phyloP scores from a whole-genome alignment of 37 sponge, comb jelly and placozoan genomes.

The Haliclona indistincta region DNA sequence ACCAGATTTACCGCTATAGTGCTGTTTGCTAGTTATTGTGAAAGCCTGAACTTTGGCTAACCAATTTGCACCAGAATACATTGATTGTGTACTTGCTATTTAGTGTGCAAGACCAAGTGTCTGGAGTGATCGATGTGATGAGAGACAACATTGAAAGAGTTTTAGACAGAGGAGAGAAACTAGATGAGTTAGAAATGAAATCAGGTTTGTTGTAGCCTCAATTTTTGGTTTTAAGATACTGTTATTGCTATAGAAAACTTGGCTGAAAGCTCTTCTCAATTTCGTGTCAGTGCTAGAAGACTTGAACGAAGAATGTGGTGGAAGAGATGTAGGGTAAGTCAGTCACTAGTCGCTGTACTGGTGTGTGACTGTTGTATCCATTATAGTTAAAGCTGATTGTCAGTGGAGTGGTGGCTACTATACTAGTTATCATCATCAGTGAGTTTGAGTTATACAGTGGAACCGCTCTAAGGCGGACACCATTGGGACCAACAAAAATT shows the following conservation, averaged over 20 bases:
- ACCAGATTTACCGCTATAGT: too few relatives aligned
- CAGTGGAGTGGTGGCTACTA: constrained; percentile 18
- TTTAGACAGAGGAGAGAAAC: constrained; percentile 72
- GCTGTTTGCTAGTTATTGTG: too few relatives aligned
- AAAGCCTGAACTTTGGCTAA: too few relatives aligned
- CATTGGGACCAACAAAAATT: too few relatives aligned
- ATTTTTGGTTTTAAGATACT: neutral
- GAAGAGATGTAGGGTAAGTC: constrained; percentile 62
- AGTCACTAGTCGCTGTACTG: neutral
- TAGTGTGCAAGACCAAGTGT: constrained; percentile 74
- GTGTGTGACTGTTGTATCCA: neutral
- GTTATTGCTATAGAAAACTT: constrained; percentile 35
- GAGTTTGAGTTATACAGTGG: too few relatives aligned
- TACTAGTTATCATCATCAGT: constrained; percentile 55
- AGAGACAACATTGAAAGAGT: constrained; percentile 71
- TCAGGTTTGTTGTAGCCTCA: constrained; percentile 44
- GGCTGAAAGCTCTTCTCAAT: constrained; percentile 66
- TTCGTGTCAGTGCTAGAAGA: constrained; percentile 50
- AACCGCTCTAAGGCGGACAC: too few relatives aligned
- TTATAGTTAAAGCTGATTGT: constrained; percentile 58
- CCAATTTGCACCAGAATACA: too few relatives aligned
- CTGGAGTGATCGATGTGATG: constrained; percentile 71
- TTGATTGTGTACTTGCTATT: neutral
- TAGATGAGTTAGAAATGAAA: constrained; percentile 68
- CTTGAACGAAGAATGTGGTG: constrained; percentile 67